Percentiles rank a stretch among this genome's conserved stretches.
Conservation (phyloP, 2,888 invertebrate genomes). For the Darwinula stevensoni region DNA sequence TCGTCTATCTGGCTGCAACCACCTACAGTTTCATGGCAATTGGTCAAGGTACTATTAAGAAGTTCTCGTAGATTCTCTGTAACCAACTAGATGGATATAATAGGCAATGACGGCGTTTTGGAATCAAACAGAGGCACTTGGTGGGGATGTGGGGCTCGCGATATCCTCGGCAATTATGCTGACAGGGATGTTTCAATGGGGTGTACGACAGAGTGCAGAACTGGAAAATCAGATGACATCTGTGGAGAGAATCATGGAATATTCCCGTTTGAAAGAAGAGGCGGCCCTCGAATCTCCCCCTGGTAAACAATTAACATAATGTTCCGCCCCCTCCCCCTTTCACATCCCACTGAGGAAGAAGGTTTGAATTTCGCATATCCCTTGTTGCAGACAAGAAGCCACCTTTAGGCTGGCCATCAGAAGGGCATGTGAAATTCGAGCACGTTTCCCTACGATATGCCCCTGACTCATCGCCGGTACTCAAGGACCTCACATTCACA, state of each 20-base stretch:
- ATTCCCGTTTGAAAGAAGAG: conserved; percentile 19
- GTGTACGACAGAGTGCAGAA: conserved; percentile 64
- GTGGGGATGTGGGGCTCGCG: conserved; percentile 37
- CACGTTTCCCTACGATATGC: conserved; percentile 16
- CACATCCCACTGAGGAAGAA: neutral
- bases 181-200: conserved; percentile 64
- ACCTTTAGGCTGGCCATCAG: conserved; percentile 16
- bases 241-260: conserved; percentile 22
- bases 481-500: conserved; percentile 17
- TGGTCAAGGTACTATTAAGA: conserved; percentile 21
- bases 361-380: neutral
- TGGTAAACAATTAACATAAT: too few species aligned
- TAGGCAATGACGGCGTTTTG: too few species aligned
- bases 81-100: too few species aligned
- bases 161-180: conserved; percentile 35
- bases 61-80: too few species aligned
- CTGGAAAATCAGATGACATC: conserved; percentile 15
- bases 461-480: conserved; percentile 13
- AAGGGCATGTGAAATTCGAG: conserved; percentile 12
- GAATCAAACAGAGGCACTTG: too few species aligned
- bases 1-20: conserved; percentile 52
- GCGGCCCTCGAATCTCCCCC: conserved; percentile 16
- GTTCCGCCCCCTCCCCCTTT: conserved; percentile 3
- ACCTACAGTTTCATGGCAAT: conserved; percentile 53
- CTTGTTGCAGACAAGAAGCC: conserved; percentile 13